Base-by-base conservation (phyloP, 1,140 invertebrate genomes). In the Drosophila virilis region DNA sequence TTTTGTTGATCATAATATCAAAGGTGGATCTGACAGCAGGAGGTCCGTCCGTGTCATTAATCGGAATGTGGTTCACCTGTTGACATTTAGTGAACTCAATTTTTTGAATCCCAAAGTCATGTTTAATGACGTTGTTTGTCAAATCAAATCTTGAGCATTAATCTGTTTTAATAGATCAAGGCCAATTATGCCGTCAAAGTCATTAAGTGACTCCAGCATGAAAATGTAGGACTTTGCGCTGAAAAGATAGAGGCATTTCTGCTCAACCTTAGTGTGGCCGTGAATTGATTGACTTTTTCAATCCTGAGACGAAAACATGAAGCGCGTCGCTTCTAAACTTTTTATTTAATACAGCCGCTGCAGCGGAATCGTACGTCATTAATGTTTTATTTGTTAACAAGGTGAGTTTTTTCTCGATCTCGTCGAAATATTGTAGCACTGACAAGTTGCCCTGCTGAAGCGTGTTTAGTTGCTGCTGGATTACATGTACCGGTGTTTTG, bases 1-100 rank as follows among this genome's bases (percentile, higher is more conserved):
- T 55, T 66, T 66, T 46, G 3, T 55, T 38, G 33, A 55, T 38
- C 38, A 55, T 57, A 10, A 17, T 6, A 38, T 38, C 10, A 10
- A 38, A 10, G 10, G 37, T 38, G 37, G 4, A 10, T 38, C 37
- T 38, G 37, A 38, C 37, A 38, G 10, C 37, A 38, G 35, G 35
- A 37, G 35, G 35, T 8, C 9, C 35, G 9, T 37, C 12, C 6
- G 12, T 42, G 40, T 37, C 40, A 42, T 42, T 13, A 6, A 42
- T 42, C 13, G 7, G 12, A n/a, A 42, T n/a, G 6, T 42, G 40
- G 8, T 42, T 42, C 7, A 42, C 12, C 8, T n/a, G 40, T 42
- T 42, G 51, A n/a, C 15, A 54, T 13, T n/a, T 32, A 37, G 1
- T 46, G n/a, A 42, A 42, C 9, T 4, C 12, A 12, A 59, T 6